phyloP scores from a whole-genome alignment of 2,113 vertebrate genomes.

The Hydrochoerus hydrochaeris region DNA sequence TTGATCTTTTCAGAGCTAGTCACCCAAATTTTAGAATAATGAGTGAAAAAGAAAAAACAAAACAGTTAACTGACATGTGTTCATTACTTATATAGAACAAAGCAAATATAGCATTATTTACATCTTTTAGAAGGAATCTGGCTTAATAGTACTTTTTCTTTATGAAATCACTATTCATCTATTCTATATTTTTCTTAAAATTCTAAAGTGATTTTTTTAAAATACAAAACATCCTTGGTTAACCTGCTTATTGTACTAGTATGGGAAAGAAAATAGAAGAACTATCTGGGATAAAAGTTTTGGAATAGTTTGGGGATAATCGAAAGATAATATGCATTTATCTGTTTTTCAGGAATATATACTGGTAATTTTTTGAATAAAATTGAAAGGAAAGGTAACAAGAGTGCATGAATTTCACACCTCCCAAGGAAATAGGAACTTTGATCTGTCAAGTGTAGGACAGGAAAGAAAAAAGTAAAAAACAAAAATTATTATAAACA shows the following conservation, averaged over 20 bases:
- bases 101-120: neutral
- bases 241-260: neutral
- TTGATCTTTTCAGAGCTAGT: neutral
- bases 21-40: neutral
- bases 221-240: neutral
- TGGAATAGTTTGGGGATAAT: neutral
- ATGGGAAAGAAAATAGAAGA: neutral
- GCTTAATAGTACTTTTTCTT: slow-evolving; percentile 10
- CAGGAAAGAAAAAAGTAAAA: neutral
- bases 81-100: neutral
- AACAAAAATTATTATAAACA: neutral
- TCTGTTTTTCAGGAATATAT: neutral
- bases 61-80: neutral
- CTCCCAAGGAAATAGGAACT: neutral
- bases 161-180: neutral
- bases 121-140: neutral
- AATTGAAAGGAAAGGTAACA: neutral
- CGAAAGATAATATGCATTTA: neutral
- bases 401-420: neutral
- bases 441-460: neutral
- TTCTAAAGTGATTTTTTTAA: neutral
- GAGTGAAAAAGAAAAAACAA: neutral
- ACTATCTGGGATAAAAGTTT: neutral
- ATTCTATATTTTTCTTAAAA: neutral
- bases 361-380: neutral